phyloP scores from a whole-genome alignment of 2,113 vertebrate genomes.

The Xenotilapia flavipinnis region DNA sequence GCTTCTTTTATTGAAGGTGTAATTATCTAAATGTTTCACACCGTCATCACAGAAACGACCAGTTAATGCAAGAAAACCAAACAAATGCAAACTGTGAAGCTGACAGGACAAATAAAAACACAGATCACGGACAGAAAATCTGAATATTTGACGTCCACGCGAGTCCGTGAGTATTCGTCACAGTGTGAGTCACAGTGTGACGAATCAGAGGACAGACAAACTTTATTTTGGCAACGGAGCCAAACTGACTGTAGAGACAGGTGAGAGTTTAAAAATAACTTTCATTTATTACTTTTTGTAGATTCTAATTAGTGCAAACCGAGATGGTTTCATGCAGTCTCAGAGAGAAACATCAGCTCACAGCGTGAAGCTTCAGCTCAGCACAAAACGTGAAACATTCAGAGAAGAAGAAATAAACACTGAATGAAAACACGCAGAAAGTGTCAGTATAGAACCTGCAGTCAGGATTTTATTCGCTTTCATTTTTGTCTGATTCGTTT shows the following conservation, averaged over 20 bases:
- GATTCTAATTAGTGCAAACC: rapidly evolving
- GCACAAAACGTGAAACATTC: rapidly evolving
- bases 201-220: not conserved
- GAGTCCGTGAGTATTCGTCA: not conserved
- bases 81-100: not conserved
- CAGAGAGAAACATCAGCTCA: not conserved
- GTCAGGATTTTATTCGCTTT: rapidly evolving
- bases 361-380: not conserved
- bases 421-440: not conserved
- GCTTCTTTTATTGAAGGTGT: not conserved
- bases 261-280: not conserved
- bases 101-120: rapidly evolving
- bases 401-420: not conserved
- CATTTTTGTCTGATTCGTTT: not conserved
- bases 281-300: not conserved
- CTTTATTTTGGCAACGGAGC: not conserved
- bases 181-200: slow-evolving; percentile 31
- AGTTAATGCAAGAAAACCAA: not conserved
- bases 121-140: not conserved
- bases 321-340: not conserved
- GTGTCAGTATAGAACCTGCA: rapidly evolving
- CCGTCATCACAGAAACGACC: rapidly evolving
- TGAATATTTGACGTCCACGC: not conserved
- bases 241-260: not conserved
- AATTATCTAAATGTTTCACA: not conserved